phyloP scores from a whole-genome alignment of 2,888 invertebrate genomes.

The Heteropelma amictum region DNA sequence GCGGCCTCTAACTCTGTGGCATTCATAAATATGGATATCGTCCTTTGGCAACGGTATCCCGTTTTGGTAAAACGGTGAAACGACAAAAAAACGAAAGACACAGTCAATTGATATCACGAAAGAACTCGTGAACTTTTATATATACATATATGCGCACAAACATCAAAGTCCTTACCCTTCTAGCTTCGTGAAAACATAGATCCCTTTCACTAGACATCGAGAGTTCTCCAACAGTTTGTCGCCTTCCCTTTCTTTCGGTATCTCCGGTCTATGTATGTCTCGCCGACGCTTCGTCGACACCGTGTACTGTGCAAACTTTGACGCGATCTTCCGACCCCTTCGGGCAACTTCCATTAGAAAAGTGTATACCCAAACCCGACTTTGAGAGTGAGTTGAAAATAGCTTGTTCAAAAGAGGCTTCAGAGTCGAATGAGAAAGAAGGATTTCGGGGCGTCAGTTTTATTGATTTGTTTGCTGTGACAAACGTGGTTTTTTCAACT shows the following conservation, averaged over 20 bases:
- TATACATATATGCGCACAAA: background rate
- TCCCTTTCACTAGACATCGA: constrained; percentile 24
- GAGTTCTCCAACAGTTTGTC: constrained; percentile 4
- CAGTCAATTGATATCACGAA: constrained; percentile 8
- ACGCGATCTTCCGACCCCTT: constrained; percentile 31
- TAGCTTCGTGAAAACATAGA: background rate
- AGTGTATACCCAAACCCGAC: constrained; percentile 6
- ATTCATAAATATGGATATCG: constrained; percentile 33
- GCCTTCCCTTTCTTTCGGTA: background rate
- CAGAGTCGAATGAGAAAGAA: background rate
- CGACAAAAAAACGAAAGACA: constrained; percentile 1
- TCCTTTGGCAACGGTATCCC: constrained; percentile 31
- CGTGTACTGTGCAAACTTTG: constrained; percentile 21
- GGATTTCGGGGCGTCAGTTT: background rate
- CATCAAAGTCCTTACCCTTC: background rate
- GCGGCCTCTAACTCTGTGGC: background rate
- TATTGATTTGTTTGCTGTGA: background rate
- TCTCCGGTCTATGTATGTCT: background rate
- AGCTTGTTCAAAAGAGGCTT: background rate
- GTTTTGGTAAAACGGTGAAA: constrained; percentile 1
- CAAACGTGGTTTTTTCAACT: constrained; percentile 1
- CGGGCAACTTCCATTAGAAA: constrained; percentile 30
- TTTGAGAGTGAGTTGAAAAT: background rate
- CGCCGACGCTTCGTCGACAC: background rate
- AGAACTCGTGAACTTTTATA: constrained; percentile 7